Evolutionary conservation across 2,888 invertebrate genomes (phyloP), one percentile per base, ranked within the genome.

Genomic region (Drepanosiphum platanoidis): DNA sequence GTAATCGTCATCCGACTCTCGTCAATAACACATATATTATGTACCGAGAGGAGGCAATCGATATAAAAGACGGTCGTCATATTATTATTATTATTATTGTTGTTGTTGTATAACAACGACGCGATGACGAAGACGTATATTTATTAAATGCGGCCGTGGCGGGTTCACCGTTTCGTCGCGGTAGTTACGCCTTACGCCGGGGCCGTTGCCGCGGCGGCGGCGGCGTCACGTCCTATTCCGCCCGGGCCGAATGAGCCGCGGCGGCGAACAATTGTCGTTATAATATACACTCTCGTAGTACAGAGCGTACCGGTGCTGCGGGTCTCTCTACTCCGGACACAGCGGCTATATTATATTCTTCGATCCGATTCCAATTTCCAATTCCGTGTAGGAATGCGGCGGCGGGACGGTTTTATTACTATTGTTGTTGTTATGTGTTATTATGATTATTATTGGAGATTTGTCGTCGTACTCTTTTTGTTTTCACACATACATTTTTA

Each of bases 381-480:
- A 83, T 83, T 83, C 84, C 84, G 84, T 84, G 84, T 84, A 58
- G 84, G 84, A 84, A 84, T 84, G 84, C 64, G 46, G 39, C 81
- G 80, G 70, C 70, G 58, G 81, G 58, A 58, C 58, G 81, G 36
- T 71, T 81, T 71, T 81, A 34, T 58, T 81, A 81, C 27, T 82
- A 82, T 58, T 72, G 36, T 71, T 81, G 61, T 81, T 68, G 32
- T 75, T 58, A 66, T 75, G 42, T 64, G 64, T 61, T 72, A 61
- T 68, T 46, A 27, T 27, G 36, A 68, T 71, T 81, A 81, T 39
- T 84, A 75, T 84, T 39, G 52, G 77, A 68, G 52, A 84, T 84
- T 84, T 75, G 84, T 84, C 84, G 68, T 77, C 52, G 72, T 71
- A 61, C 71, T 39, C 66, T 83, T 66, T 83, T 83, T 75, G 77